Evolutionary conservation across 2,888 invertebrate species (phyloP).

Genomic region (Masnerella sp.): DNA sequence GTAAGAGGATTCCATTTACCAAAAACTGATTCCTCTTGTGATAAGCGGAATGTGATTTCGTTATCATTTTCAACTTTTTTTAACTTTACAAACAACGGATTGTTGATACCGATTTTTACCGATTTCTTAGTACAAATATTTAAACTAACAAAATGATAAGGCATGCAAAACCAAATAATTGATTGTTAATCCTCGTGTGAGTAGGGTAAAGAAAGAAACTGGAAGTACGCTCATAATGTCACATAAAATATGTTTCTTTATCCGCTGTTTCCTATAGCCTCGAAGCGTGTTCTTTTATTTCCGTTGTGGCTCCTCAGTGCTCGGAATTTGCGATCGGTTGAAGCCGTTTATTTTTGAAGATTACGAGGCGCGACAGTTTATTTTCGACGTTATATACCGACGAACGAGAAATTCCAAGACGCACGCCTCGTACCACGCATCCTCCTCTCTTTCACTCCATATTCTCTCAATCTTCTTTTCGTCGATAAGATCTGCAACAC

Average conservation of each 20-base stretch:
- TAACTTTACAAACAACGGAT: too few species aligned
- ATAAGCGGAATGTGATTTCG: too few species aligned
- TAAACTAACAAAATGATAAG: too few species aligned
- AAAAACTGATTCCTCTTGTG: too few species aligned
- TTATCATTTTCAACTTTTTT: too few species aligned
- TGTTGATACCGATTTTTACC: too few species aligned
- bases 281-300: slow-evolving; percentile 61
- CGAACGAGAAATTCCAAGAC: slow-evolving; percentile 62
- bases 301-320: slow-evolving; percentile 56
- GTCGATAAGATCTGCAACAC: slow-evolving; percentile 63
- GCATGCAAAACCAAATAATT: too few species aligned
- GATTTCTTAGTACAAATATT: too few species aligned
- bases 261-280: slow-evolving; percentile 65
- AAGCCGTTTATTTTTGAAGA: slow-evolving; percentile 66
- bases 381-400: slow-evolving; percentile 64
- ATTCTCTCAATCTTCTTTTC: slow-evolving; percentile 60
- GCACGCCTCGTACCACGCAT: slow-evolving; percentile 52
- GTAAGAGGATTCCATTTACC: too few species aligned
- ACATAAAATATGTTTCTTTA: slow-evolving; percentile 59
- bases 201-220: slow-evolving; percentile 51
- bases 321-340: slow-evolving; percentile 63
- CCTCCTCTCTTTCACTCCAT: slow-evolving; percentile 55
- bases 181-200: slow-evolving; percentile 54
- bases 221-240: slow-evolving; percentile 47
- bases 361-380: slow-evolving; percentile 67